Evolutionary conservation across 2,797 vertebrate genomes (phyloP).

Genomic region (Notolabrus celidotus): DNA sequence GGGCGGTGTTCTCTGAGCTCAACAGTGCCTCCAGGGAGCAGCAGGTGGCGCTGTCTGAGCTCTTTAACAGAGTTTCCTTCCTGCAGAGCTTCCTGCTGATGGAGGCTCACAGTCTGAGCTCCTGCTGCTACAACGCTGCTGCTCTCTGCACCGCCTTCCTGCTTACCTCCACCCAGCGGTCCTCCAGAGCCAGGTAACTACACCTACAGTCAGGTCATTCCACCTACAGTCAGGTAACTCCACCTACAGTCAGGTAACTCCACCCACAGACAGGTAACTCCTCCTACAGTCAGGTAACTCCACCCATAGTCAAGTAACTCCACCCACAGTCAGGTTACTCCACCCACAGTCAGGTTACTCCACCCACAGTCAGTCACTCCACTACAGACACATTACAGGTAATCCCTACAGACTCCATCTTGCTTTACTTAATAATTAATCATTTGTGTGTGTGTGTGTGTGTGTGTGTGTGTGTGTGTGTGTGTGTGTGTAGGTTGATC

Average conservation of each 20-base stretch:
- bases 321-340: no score
- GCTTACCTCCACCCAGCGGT: conserved; percentile 83
- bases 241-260: no score
- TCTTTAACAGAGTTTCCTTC: conserved; percentile 86
- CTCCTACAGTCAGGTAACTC: no score
- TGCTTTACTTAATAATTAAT: no score
- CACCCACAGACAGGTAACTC: no score
- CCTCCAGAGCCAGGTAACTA: conserved; percentile 83
- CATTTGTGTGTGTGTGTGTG: no score
- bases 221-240: not conserved
- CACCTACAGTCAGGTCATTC: not conserved
- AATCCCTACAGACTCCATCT: no score
- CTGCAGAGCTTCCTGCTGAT: conserved; percentile 87
- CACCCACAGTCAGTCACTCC: no score
- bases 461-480: no score
- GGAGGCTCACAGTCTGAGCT: conserved; percentile 85
- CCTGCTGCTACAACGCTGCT: conserved; percentile 84
- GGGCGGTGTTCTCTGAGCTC: conserved; percentile 82
- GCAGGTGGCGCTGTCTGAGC: conserved; percentile 84
- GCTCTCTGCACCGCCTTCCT: conserved; percentile 81
- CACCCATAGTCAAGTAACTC: no score
- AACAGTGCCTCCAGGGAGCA: conserved; percentile 82
- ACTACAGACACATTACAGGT: no score
- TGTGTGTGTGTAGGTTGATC: conserved; percentile 73
- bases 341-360: no score